Percentiles rank a stretch among this genome's conserved stretches.
Evolutionary conservation across 2,113 vertebrate species (phyloP).

Genomic region (Etia nguti): DNA sequence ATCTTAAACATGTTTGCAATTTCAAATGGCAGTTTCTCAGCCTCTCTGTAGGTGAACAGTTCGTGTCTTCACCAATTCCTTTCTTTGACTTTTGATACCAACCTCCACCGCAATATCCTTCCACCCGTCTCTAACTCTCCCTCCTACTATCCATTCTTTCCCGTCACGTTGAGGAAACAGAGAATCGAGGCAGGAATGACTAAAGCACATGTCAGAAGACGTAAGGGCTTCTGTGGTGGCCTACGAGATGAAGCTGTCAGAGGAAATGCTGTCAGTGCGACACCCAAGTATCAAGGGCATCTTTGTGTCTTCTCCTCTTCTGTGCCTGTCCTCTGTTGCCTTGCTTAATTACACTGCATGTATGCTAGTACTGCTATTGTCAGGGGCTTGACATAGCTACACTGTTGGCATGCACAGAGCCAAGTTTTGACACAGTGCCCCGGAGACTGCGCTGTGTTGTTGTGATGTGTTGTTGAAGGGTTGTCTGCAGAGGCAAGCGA

Average conservation of each 20-base stretch:
- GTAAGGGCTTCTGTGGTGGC: conserved; percentile 53
- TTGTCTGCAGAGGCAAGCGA: conserved; percentile 29
- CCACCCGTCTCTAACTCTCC: not conserved
- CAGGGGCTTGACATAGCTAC: conserved; percentile 57
- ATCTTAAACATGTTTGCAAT: not conserved
- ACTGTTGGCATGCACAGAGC: conserved; percentile 51
- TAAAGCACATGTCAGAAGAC: conserved; percentile 72
- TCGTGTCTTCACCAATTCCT: not conserved
- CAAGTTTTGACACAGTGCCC: conserved; percentile 64
- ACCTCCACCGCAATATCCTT: conserved; percentile 8
- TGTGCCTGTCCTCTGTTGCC: conserved; percentile 51
- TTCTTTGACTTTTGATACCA: not conserved
- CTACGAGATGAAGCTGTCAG: conserved; percentile 67
- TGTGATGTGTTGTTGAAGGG: conserved; percentile 42
- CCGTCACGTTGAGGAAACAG: conserved; percentile 39
- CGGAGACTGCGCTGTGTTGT: conserved; percentile 39
- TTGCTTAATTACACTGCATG: conserved; percentile 61
- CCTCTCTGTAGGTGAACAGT: not conserved
- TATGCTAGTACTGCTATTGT: conserved; percentile 47
- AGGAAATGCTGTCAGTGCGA: conserved; percentile 68
- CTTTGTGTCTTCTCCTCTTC: conserved; percentile 41
- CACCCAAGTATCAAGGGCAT: conserved; percentile 69
- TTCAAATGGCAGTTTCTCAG: not conserved
- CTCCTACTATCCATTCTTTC: not conserved
- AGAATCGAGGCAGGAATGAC: conserved; percentile 57